Evolutionary conservation across 2,888 invertebrate species (phyloP).

Genomic region (Drosophila neotestacea): DNA sequence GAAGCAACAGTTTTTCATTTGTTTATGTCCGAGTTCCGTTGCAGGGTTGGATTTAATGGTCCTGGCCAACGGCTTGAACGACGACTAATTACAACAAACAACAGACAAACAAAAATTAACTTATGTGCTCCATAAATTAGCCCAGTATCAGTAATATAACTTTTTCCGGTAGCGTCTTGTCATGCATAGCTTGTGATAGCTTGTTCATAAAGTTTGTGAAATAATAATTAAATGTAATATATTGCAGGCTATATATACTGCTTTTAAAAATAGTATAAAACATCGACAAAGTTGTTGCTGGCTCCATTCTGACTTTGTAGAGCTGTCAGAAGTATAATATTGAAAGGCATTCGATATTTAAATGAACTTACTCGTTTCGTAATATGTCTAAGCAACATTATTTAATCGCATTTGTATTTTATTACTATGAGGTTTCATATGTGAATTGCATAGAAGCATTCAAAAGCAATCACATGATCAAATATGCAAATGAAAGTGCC

Average conservation of each 20-base stretch:
- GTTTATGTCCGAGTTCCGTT: constrained; percentile 59
- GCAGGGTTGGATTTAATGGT: constrained; percentile 67
- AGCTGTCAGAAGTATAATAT: neutral
- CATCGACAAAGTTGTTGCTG: neutral
- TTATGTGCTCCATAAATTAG: constrained; percentile 80
- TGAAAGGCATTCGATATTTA: neutral
- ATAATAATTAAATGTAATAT: constrained; percentile 30
- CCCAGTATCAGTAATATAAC: constrained; percentile 59
- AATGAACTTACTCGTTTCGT: neutral
- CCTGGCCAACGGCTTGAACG: constrained; percentile 71
- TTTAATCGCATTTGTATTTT: neutral
- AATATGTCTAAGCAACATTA: neutral
- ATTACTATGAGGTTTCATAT: neutral
- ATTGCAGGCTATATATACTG: neutral
- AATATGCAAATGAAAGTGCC: constrained; percentile 47
- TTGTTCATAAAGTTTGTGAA: constrained; percentile 37
- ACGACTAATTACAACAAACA: constrained; percentile 76
- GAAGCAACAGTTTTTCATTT: constrained; percentile 80
- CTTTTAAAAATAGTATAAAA: neutral
- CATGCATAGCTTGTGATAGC: constrained; percentile 34
- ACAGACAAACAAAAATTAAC: constrained; percentile 74
- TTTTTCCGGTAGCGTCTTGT: constrained; percentile 53
- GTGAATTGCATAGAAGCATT: neutral
- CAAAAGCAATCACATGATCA: constrained; percentile 27
- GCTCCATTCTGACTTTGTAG: neutral